Evolutionary conservation across 2,888 invertebrate species (phyloP), one percentile per base, ranked within the genome.

Genomic region (Ligdia adustata): DNA sequence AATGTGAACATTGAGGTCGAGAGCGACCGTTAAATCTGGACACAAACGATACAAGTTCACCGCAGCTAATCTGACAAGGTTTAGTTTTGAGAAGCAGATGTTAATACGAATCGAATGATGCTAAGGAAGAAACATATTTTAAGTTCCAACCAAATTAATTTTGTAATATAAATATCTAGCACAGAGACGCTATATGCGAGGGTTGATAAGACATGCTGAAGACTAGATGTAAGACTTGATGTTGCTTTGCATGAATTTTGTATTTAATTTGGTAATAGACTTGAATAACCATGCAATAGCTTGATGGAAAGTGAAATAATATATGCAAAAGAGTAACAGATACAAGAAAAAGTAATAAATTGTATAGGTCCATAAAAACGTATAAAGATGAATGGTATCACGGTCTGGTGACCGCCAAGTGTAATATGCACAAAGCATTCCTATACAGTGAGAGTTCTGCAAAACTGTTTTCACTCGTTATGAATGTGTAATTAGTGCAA

Each of bases 401-500:
- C 63, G 72, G 64, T 73, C 69, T 62, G 57, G 9, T 49, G 34
- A 32, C 38, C 55, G 52, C 52, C 45, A 35, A 43, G 51, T 53
- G 52, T n/a, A n/a, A n/a, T n/a, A n/a, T n/a, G n/a, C n/a, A 22
- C 22, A 6, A n/a, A 22, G 22, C 4, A n/a, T n/a, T n/a, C 18
- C 4, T 6, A 18, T 22, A 6, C 4, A 51, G 67, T 65, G 66
- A 61, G 59, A 60, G 60, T 61, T 55, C 35, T 35, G 60, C 52
- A 43, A 57, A 60, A 62, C 48, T 67, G 49, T 60, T 62, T 71
- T 66, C 65, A 61, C 62, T 60, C 43, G 18, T 22, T 33, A 43
- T 43, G 38, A 34, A 58, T 55, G 45, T 41, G 18, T 57, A 60
- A 63, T 65, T 63, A 61, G 54, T 51, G 54, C 46, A 45, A 24